Evolutionary conservation across 2,888 invertebrate genomes (phyloP).

Genomic region (Adineta ricciae): DNA sequence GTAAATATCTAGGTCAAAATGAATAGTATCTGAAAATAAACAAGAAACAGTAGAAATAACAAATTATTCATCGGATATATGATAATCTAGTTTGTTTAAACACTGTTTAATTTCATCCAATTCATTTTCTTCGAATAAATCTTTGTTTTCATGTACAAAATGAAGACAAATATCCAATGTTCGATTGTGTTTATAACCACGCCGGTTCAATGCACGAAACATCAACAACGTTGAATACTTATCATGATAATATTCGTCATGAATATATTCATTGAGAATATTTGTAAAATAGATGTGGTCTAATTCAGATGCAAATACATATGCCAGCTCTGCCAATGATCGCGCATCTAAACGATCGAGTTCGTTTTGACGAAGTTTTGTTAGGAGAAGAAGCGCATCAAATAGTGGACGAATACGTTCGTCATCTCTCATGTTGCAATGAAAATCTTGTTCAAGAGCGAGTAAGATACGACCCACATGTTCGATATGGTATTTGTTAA

Average conservation of each 20-base stretch:
- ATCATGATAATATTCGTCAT: neutral
- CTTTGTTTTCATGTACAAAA: slow-evolving; percentile 7
- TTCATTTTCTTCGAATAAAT: neutral
- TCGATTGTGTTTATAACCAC: slow-evolving; percentile 1
- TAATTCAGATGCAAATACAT: neutral
- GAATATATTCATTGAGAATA: neutral
- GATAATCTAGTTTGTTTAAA: neutral
- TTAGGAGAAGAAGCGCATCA: neutral
- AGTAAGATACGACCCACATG: neutral
- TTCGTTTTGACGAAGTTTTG: neutral
- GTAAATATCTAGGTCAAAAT: too few relatives aligned
- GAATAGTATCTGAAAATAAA: neutral
- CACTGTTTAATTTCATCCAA: neutral
- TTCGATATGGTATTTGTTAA: slow-evolving; percentile 11
- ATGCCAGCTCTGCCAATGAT: neutral
- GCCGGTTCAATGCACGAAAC: neutral
- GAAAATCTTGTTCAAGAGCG: neutral
- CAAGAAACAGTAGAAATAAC: neutral
- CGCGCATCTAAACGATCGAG: neutral
- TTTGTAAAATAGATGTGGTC: neutral
- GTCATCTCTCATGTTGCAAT: neutral
- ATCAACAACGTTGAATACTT: neutral
- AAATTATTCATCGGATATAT: neutral
- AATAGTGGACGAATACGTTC: neutral
- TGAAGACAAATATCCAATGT: neutral